Percentiles rank a stretch among this genome's conserved stretches.
These are phyloP conservation scores for Pediacus dermestoides DNA, from an alignment of 2,888 invertebrate genomes.

Conservation along the genomic window DNA sequence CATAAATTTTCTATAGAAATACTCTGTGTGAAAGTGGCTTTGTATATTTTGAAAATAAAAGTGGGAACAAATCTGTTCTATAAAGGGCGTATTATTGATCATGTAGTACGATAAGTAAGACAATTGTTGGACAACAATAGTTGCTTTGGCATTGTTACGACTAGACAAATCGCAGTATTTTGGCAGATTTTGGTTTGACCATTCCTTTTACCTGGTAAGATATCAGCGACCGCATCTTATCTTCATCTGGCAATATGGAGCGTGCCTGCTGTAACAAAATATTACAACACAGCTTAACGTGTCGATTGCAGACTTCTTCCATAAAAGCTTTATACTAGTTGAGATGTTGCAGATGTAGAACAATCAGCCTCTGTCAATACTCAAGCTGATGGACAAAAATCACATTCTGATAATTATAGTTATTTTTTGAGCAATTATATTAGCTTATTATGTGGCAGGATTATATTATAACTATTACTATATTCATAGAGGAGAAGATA, in stretches of 20 bases:
- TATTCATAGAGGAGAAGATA: conserved; percentile 41
- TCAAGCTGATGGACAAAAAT: no score
- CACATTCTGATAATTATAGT: no score
- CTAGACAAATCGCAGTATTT: conserved; percentile 37
- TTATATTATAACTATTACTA: conserved; percentile 38
- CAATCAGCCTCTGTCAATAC: no score
- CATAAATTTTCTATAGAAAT: no score
- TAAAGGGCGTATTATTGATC: conserved; percentile 25
- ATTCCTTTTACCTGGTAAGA: conserved; percentile 29
- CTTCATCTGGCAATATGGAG: conserved; percentile 27
- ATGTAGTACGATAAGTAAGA: conserved; percentile 34
- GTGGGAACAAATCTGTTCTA: conserved; percentile 13
- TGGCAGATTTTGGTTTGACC: conserved; percentile 38
- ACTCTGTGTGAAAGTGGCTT: no score
- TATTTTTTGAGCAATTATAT: no score
- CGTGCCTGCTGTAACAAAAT: conserved; percentile 32
- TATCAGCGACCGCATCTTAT: conserved; percentile 32
- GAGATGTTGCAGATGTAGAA: no score
- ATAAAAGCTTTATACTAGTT: no score
- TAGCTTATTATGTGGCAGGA: no score
- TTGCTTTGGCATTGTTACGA: conserved; percentile 34
- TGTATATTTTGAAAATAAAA: no score
- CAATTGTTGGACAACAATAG: conserved; percentile 37
- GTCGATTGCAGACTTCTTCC: no score
- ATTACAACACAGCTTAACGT: conserved; percentile 18